phyloP scores from a whole-genome alignment of 2,113 vertebrate genomes.

The Salvelinus namaycush region DNA sequence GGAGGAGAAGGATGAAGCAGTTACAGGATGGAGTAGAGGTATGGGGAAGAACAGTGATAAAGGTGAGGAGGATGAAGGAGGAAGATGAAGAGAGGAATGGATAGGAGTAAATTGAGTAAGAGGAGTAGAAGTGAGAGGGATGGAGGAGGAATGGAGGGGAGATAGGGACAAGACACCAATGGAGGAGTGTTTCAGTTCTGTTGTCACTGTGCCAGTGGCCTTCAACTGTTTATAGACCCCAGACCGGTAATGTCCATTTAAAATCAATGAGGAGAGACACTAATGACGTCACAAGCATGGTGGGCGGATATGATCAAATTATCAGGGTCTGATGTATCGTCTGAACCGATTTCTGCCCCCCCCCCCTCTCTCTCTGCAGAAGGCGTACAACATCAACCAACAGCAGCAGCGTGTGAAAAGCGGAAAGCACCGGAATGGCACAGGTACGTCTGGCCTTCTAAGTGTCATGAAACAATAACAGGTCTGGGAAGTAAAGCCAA shows the following conservation, averaged over 20 bases:
- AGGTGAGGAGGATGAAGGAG: constrained; percentile 12
- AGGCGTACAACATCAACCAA: constrained; percentile 73
- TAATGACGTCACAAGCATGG: constrained; percentile 2
- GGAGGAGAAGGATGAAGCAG: constrained; percentile 9
- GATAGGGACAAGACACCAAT: neutral
- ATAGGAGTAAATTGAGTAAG: neutral
- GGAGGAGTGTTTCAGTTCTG: neutral
- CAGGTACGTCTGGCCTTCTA: constrained; percentile 69
- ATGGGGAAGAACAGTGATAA: constrained; percentile 15
- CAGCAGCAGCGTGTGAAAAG: constrained; percentile 56
- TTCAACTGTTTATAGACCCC: neutral
- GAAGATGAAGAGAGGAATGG: neutral
- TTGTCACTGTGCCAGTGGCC: neutral
- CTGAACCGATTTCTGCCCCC: neutral
- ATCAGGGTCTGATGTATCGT: neutral
- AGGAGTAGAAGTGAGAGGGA: neutral
- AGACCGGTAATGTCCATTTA: neutral
- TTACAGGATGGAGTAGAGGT: constrained; percentile 5
- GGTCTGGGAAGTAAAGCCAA: neutral
- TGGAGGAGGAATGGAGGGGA: neutral
- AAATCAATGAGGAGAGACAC: neutral
- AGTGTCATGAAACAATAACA: constrained; percentile 8
- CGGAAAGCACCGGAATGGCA: constrained; percentile 61
- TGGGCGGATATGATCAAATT: neutral
- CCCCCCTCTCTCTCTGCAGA: constrained; percentile 60